Evolutionary conservation across 1,140 invertebrate species (phyloP), one percentile per base, ranked within the genome.

Genomic region (Papilio polytes): DNA sequence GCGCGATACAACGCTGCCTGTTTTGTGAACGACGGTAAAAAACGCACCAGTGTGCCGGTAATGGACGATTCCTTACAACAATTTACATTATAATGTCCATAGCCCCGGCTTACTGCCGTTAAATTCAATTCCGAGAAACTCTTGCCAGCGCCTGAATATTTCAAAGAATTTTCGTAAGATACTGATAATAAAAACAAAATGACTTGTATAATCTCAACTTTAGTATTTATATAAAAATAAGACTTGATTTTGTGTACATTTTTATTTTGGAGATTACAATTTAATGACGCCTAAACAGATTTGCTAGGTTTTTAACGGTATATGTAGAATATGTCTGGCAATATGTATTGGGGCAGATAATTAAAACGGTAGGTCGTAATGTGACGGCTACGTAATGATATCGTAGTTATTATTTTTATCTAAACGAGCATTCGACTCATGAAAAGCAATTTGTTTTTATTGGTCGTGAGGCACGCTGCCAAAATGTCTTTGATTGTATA

Each of bases 391-490:
- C 26, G 26, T 53, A 77, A 77, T 77, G 48, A 63, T 63, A 66
- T 15, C 46, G 13, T 76, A 53, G 46, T 76, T 76, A 78, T 78
- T 82, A 82, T 82, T 82, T 83, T 80, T 78, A 82, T 84, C 83
- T 78, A 78, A 80, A 80, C 79, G 78, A 81, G 76, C 41, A 41
- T 76, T 84, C 81, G 73, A 84, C 83, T 84, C 77, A 83, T 80
- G 80, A 74, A 82, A 84, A 84, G 81, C 81, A 83, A 84, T 84
- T 84, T 80, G 81, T 82, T 81, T 78, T 84, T 80, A 84, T 82
- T 80, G 80, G 51, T 66, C 78, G 76, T 63, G 31, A 56, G 81
- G 81, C 80, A 81, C 72, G 76, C 20, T 84, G 83, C 83, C 83
- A 84, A 84, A 82, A 73, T 76, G 81, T 26, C 70, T 82, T 80